Base-by-base conservation (phyloP, 2,888 invertebrate species). In the Galerucella pusilla region DNA sequence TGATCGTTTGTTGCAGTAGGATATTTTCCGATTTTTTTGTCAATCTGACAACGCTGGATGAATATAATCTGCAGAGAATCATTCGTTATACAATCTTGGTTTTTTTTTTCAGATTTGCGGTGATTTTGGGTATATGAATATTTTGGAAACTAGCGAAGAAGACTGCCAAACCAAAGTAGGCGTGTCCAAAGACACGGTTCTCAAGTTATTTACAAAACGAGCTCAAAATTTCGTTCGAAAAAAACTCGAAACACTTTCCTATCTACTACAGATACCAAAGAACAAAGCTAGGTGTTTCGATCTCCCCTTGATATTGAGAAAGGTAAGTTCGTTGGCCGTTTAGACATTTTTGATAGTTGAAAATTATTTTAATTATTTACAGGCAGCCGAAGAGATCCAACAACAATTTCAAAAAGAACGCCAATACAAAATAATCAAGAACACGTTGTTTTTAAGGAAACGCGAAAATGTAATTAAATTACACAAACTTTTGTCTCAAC, bases 51-150 rank as follows among this genome's bases (percentile, higher is more conserved):
- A 42, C 35, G 9, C 35, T 42, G 35, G 35, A 42, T 42, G 7
- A 42, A 42, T 42, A 9, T 42, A 42, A 7, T 42, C 35, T 7
- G 6, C 35, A 35, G 28, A 0, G 35, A 5, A 35, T 0, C 35
- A 35, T 35, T 35, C 35, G 5, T 35, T 35, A 35, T 35, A 35
- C 4, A 35, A 35, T 35, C 5, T 35, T 35, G 35, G 4, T 35
- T 4, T 42, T 0, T 6, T 68, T 73, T 54, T 80, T 78, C 74
- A 85, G 85, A 81, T 85, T 75, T 85, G 85, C 73, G 84, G 85
- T 6, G 81, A 81, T 6, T 85, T 84, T 76, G 85, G 85, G 0
- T 80, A 80, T 14, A 77, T 81, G 61, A 81, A 83, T 71, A 79
- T 82, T 42, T 78, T 78, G 71, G 71, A 75, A 35, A 57, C 83